Conservation (phyloP, 2,888 invertebrate genomes). For the Cerastis rubricosa region DNA sequence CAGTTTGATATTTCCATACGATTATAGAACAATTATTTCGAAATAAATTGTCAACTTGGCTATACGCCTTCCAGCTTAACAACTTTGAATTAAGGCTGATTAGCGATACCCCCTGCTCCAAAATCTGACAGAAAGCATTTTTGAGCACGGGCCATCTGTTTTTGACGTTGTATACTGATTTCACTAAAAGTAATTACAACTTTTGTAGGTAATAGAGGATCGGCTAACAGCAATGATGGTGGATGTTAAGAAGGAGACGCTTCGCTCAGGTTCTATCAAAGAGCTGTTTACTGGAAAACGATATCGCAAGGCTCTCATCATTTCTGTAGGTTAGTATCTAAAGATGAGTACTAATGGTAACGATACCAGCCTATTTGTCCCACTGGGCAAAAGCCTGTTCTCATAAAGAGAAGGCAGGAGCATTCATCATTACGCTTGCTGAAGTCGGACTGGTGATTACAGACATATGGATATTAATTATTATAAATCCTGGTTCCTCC, state of each 20-base stretch:
- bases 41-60: too few species aligned
- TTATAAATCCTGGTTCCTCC: too few species aligned
- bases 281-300: constrained; percentile 88
- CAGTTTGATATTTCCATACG: too few species aligned
- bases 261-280: constrained; percentile 81
- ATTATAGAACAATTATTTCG: too few species aligned
- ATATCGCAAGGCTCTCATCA: constrained; percentile 85
- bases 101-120: too few species aligned
- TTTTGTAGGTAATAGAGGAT: constrained; percentile 77
- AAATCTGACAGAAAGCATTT: too few species aligned
- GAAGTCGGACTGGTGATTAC: background rate
- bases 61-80: too few species aligned
- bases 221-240: constrained; percentile 77
- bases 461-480: too few species aligned
- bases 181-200: background rate
- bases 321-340: constrained; percentile 82
- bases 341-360: too few species aligned
- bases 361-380: background rate
- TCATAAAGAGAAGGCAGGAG: too few species aligned
- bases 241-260: constrained; percentile 87
- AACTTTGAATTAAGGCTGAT: too few species aligned
- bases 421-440: background rate
- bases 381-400: background rate
- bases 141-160: too few species aligned
- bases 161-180: background rate